Evolutionary conservation across 1,140 invertebrate species (phyloP), one percentile per base, ranked within the genome.

Genomic region (Lordiphosa collinella): DNA sequence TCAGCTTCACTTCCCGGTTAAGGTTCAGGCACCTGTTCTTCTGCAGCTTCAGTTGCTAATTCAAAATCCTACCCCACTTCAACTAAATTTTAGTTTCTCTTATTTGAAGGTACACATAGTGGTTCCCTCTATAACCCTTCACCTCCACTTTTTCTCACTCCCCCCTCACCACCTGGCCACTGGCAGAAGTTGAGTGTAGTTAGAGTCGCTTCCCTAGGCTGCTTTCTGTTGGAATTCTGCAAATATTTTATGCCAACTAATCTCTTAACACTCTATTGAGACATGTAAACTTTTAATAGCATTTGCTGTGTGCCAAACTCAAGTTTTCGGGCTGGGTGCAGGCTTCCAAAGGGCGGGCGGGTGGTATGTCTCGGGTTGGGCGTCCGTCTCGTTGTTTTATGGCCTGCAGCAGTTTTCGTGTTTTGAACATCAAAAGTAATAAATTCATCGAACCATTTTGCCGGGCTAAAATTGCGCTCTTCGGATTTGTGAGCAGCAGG

Each of bases 261-360:
- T 84, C 76, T 84, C 71, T 84, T 82, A 82, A 82, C 72, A 82
- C 76, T 84, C 78, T 72, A 82, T 82, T 82, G 78, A 82, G 76
- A 82, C 78, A 82, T 82, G 67, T 84, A 82, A 82, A 82, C 67
- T 82, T 82, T 82, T 82, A 82, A 82, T 82, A 72, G 76, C 78
- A 82, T 84, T 82, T 82, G 50, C 66, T 51, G 49, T 51, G 49
- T 50, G 31, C 64, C 61, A 59, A 64, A 48, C 64, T 31, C 31
- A 44, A 58, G 40, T 52, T 32, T 4, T 16, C 47, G 47, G 32
- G 36, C 25, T 59, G 44, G 56, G 34, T 11, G 25, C 29, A 32
- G 31, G 29, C 32, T 37, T 9, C 22, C 11, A 35, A 8, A 10
- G 8, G 13, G 11, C 7, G 34, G 9, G 16, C 6, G 35, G 57